Evolutionary conservation across 2,113 vertebrate genomes (phyloP), one percentile per base, ranked within the genome.

Genomic region (Melanerpes aurifrons): DNA sequence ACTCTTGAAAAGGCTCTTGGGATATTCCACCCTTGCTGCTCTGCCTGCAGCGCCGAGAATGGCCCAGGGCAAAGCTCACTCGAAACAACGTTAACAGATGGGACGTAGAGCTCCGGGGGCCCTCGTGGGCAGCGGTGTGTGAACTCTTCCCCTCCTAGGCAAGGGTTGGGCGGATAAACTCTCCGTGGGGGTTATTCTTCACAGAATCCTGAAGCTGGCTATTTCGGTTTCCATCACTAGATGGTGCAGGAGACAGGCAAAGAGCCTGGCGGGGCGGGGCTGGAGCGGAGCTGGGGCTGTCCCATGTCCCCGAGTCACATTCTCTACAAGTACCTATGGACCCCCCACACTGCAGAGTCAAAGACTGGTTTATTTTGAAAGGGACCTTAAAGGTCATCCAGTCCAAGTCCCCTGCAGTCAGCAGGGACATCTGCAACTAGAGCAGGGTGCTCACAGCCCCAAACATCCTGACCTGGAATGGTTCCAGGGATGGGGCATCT

Each of bases 161-260:
- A 47, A 50, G 31, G 31, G 48, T 43, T 10, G 37, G 70, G 54
- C 56, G 47, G 61, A 64, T 25, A 31, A 54, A 19, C 12, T 12
- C 47, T 54, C 35, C 9, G 13, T 2, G 1, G 14, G 14, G 21
- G 35, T 54, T 19, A 6, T 40, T 89, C 72, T 71, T 40, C 62
- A 64, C 40, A 40, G 62, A 40, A 64, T 37, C 9, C 10, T 63
- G 26, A 8, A 29, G 29, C 9, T 57, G 83, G 64, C 2, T 29
- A 18, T 95, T 71, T 32, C 47, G 0, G 20, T 59, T 89, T 89
- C 37, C 84, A 82, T n/a, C 95, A 29, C 92, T 91, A 95, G 94
- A 50, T 95, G 94, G 95, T 35, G 93, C 95, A 69, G 58, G 84
- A 96, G 89, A 40, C 70, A 35, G 26, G 75, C 58, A 14, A 35